These are phyloP conservation scores for Apis cerana DNA, from an alignment of 1,140 invertebrate genomes.

Conservation along the genomic window DNA sequence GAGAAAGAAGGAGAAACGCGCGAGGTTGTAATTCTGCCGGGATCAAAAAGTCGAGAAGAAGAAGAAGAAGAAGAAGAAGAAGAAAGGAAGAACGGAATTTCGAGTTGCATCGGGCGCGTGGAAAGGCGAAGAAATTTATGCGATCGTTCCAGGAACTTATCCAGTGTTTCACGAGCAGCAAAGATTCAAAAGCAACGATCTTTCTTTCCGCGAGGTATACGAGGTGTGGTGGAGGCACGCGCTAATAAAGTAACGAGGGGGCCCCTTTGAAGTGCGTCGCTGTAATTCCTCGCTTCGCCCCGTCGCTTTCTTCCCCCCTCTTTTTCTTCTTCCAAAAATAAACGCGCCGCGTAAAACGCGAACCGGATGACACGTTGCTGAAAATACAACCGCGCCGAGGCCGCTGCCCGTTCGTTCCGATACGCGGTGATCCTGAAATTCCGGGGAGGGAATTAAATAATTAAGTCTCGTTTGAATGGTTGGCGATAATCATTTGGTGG, in stretches of 20 bases:
- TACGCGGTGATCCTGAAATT: too few relatives aligned
- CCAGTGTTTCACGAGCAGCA: background rate
- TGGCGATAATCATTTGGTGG: too few relatives aligned
- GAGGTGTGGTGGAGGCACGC: conserved; percentile 23
- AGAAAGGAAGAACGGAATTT: background rate
- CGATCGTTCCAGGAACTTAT: conserved; percentile 23
- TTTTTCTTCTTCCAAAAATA: conserved; percentile 67
- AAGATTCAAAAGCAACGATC: conserved; percentile 53
- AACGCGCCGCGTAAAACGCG: conserved; percentile 62
- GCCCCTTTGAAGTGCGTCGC: conserved; percentile 55
- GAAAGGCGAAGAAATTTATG: conserved; percentile 36
- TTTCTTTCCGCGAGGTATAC: conserved; percentile 50
- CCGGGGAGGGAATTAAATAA: too few relatives aligned
- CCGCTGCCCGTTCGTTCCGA: background rate
- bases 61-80: too few relatives aligned
- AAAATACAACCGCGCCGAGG: conserved; percentile 65
- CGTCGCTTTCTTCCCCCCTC: conserved; percentile 28
- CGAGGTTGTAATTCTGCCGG: too few relatives aligned
- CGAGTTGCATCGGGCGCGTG: background rate
- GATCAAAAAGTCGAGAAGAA: too few relatives aligned
- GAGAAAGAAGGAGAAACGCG: too few relatives aligned
- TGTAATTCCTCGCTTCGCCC: conserved; percentile 59
- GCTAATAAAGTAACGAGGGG: conserved; percentile 64
- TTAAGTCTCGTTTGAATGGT: too few relatives aligned
- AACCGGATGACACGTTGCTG: conserved; percentile 68